Evolutionary conservation across 2,888 invertebrate species (phyloP), one percentile per base, ranked within the genome.

Genomic region (Molorchus minor): DNA sequence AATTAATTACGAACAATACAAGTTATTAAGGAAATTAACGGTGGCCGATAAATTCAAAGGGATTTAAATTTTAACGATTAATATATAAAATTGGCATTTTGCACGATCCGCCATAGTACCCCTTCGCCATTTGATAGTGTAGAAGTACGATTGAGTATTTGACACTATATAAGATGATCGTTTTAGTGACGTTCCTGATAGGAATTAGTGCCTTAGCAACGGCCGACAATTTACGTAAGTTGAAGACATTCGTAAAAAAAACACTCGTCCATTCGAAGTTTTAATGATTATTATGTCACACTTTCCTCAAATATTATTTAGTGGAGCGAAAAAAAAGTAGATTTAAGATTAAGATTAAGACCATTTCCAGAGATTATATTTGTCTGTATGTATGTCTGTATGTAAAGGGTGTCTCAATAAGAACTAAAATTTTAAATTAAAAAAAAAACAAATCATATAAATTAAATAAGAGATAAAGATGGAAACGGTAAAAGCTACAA

Each of bases 91-190:
- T 25, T 25, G 25, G 25, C 12, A 21, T 7, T 20, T 21, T 13
- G 8, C 12, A 21, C 10, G 13, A 13, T 21, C 2, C 20, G 12
- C 12, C 41, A 10, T 43, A 13, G 4, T 2, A 43, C 1, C 12
- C 1, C 15, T n/a, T 12, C 12, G 8, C 7, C 1, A 25, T 43
- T 10, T 25, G 21, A 12, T 43, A 43, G 43, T 43, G 43, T 43
- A 43, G 21, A 43, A 21, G 21, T 43, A 43, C 43, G 13, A 3
- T 7, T 20, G 43, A n/a, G 43, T 43, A 43, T 43, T 43, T 43
- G 43, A 43, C 43, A 43, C 43, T 43, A 43, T n/a, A n/a, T 43
- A 43, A 21, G 25, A 43, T 43, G 43, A 1, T 21, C 0, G 1
- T 21, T 12, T 17, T 43, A 43, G 25, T 43, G 43, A 20, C 25